Evolutionary conservation across 2,888 invertebrate species (phyloP).

Genomic region (Heliconius ismenius): DNA sequence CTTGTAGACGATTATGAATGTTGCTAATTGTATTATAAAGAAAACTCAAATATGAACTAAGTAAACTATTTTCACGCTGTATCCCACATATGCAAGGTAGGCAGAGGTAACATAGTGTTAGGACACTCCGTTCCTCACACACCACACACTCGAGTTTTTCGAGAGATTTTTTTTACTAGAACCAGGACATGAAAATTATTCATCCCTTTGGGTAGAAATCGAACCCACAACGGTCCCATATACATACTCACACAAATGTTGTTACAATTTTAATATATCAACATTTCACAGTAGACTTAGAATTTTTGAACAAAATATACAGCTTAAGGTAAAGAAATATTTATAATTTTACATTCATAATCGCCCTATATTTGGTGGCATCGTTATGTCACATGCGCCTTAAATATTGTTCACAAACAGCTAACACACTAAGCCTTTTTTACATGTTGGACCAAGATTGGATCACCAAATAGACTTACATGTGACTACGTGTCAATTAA

Average conservation of each 20-base stretch:
- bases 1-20: conserved; percentile 8
- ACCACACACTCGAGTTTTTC: no score
- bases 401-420: conserved; percentile 24
- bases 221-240: background rate
- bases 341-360: conserved; percentile 6
- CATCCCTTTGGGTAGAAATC: background rate
- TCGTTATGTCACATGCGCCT: conserved; percentile 22
- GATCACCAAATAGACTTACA: background rate
- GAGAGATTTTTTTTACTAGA: no score
- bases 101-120: no score
- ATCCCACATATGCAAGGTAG: background rate
- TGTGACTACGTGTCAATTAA: background rate
- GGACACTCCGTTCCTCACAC: no score
- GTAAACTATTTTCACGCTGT: background rate
- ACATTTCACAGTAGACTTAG: background rate
- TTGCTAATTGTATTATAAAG: background rate
- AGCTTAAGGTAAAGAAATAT: background rate
- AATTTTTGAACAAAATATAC: background rate
- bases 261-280: background rate
- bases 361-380: conserved; percentile 16
- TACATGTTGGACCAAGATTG: background rate
- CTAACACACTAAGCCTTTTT: conserved; percentile 18
- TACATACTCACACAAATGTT: background rate
- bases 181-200: no score
- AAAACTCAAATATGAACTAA: background rate